Base-by-base conservation (phyloP, 2,113 vertebrate genomes). In the Calyptomena viridis region DNA sequence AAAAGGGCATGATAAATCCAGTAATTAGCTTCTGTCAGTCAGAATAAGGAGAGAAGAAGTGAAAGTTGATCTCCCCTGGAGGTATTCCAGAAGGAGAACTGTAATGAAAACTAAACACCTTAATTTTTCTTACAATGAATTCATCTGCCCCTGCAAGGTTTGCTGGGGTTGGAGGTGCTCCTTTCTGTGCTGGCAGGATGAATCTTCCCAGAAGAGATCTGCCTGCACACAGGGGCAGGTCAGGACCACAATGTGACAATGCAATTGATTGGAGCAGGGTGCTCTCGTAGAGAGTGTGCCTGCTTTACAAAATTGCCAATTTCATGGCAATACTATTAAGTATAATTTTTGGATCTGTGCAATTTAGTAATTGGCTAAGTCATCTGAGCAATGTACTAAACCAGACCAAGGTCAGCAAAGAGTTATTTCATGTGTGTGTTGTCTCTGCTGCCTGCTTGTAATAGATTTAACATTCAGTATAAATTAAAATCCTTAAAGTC, bases 1-100 rank as follows among this genome's bases (percentile, higher is more conserved):
- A 93, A 96, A 95, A 94, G 83, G 84, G 47, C 60, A 8, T 47
- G 83, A 92, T 93, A 96, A 96, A 95, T 94, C 91, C 91, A 87
- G 80, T 90, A 92, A 92, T 90, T 95, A 88, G 79, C 76, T 91
- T 58, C 81, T 92, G 79, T 86, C 85, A 86, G 60, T 52, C 58
- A 78, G 79, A 96, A 82, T 82, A 92, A 75, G 85, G 83, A 49
- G 52, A 87, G 49, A 85, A 93, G 71, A 81, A 88, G 76, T 78
- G 47, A 92, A 96, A 95, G 68, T 47, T 92, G 76, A 90, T 90
- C 27, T 95, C 44, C 67, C 52, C 60, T 95, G 79, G 72, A 95
- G 68, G n/a, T 77, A 42, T 83, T 95, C 87, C 91, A 94, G 90
- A 62, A 80, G 64, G 77, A 91, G 59, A 92, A 84, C 50, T 35